These are phyloP conservation scores for Megalopta genalis DNA, from an alignment of 1,140 invertebrate species.

Conservation along the genomic window DNA sequence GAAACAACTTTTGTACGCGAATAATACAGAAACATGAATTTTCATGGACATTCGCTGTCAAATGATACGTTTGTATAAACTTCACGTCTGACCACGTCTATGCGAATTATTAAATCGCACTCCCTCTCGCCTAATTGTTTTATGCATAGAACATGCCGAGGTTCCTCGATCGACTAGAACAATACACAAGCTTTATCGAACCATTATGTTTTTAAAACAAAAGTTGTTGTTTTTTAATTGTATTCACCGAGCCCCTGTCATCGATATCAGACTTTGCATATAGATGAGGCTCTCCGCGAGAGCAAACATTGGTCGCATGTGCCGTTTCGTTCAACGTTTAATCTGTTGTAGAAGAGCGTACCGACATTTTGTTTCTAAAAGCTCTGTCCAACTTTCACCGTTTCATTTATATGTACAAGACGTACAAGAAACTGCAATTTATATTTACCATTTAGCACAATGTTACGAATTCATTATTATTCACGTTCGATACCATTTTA, in stretches of 20 bases:
- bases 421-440: no score
- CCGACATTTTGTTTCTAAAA: neutral
- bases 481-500: no score
- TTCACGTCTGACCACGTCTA: neutral
- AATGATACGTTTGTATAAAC: no score
- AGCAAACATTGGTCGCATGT: constrained; percentile 25
- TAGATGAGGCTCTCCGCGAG: constrained; percentile 17
- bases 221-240: constrained; percentile 29
- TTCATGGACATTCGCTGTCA: no score
- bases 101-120: neutral
- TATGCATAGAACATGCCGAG: neutral
- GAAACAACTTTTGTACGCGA: no score
- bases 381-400: no score
- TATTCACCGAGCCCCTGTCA: constrained; percentile 5
- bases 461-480: no score
- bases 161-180: neutral
- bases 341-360: neutral
- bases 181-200: neutral
- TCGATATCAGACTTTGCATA: constrained; percentile 18
- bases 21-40: no score
- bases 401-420: no score
- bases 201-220: constrained; percentile 14
- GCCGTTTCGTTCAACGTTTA: neutral
- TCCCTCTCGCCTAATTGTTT: neutral
- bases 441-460: no score